Base-by-base conservation (phyloP, 2,797 vertebrate species). In the Chaetodon trifasciatus region DNA sequence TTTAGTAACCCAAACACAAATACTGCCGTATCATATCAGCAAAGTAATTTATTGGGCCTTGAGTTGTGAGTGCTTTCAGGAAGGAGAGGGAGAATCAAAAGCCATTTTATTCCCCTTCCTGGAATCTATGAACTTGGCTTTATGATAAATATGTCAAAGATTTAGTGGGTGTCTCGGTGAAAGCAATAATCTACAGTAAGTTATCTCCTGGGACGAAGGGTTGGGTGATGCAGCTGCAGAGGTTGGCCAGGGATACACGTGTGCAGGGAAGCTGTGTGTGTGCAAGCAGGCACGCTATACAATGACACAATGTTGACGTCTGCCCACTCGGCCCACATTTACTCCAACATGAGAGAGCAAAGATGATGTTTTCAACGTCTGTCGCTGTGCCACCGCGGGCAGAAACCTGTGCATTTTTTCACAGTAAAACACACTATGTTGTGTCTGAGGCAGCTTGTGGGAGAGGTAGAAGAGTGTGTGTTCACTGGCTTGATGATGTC, bases 1-100 rank as follows among this genome's bases (percentile, higher is more conserved):
- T 89, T 92, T 74, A 94, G 88, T 93, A 94, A 93, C 88, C 71
- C 50, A 66, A 80, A 75, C 72, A 91, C 89, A 94, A 91, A 92
- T 91, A 84, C 42, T 79, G 81, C 56, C 4, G 40, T 86, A 79
- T 93, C 83, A 89, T 90, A 91, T 87, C 87, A 87, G 84, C 87
- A 74, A 52, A 88, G 89, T 79, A 71, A 87, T 91, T 91, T 88
- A 87, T 85, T 86, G 77, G 72, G 50, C 3, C 21, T 23, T 68
- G 57, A 68, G 56, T 12, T 75, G 63, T 42, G 69, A 58, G 61
- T 49, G 60, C 63, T 84, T 76, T 58, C 69, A 87, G 76, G 89
- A 86, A 88, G 63, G 78, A 56, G 61, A 4, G 46, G 56, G 50
- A 52, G 28, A 69, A 83, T 80, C 53, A 74, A 42, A 67, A 50